Evolutionary conservation across 2,888 invertebrate species (phyloP).

Genomic region (Crioceris asparagi): DNA sequence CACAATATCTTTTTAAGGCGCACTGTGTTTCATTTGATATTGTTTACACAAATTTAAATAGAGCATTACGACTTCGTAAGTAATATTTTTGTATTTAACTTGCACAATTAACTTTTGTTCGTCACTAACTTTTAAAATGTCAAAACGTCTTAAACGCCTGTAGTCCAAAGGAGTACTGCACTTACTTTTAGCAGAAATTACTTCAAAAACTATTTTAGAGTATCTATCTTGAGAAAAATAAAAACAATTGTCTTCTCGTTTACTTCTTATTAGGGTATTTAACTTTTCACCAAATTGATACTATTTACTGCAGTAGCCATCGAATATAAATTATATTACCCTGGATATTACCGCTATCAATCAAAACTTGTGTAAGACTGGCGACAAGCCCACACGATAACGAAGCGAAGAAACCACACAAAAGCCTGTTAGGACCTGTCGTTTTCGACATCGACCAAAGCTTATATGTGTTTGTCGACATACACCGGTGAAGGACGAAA

Average conservation of each 20-base stretch:
- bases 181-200: conserved; percentile 22
- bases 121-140: conserved; percentile 20
- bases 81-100: conserved; percentile 10
- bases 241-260: conserved; percentile 24
- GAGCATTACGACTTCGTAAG: neutral
- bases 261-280: conserved; percentile 19
- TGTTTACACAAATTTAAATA: neutral
- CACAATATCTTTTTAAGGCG: neutral
- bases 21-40: conserved; percentile 1
- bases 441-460: conserved; percentile 10
- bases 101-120: conserved; percentile 20
- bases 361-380: too few relatives aligned
- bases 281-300: conserved; percentile 18
- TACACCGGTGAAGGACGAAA: conserved; percentile 9
- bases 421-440: conserved; percentile 7
- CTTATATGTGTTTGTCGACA: too few relatives aligned
- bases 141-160: conserved; percentile 18
- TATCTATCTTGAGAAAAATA: conserved; percentile 19
- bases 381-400: too few relatives aligned
- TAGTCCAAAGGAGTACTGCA: conserved; percentile 14
- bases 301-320: conserved; percentile 20
- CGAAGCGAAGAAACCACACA: conserved; percentile 3
- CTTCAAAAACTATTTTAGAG: too few relatives aligned
- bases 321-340: conserved; percentile 17
- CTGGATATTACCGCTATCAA: too few relatives aligned